Percentiles rank a stretch among this genome's conserved stretches.
Evolutionary conservation across 2,888 invertebrate species (phyloP).

Genomic region (Conistra vaccinii): DNA sequence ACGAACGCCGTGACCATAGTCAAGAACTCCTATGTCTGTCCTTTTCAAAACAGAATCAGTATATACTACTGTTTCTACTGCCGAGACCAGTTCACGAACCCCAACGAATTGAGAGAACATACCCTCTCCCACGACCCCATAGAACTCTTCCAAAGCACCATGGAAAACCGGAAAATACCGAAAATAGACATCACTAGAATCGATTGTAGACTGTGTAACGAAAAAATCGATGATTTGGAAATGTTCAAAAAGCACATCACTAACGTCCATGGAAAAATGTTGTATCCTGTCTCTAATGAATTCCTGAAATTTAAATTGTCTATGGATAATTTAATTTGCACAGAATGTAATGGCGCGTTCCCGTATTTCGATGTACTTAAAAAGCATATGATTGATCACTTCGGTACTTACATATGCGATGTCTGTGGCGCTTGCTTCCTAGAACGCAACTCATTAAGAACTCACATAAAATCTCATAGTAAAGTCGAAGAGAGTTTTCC

Average conservation of each 20-base stretch:
- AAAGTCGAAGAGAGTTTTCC: constrained; percentile 86
- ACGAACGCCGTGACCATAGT: constrained; percentile 81
- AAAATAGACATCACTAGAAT: constrained; percentile 86
- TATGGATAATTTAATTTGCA: constrained; percentile 79
- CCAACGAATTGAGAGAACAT: constrained; percentile 81
- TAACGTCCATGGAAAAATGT: constrained; percentile 70
- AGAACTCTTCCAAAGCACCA: constrained; percentile 76
- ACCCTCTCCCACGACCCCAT: constrained; percentile 82
- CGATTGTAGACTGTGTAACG: constrained; percentile 82
- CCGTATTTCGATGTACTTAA: constrained; percentile 83
- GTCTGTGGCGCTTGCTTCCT: constrained; percentile 87
- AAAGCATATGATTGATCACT: constrained; percentile 85
- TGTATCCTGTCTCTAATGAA: constrained; percentile 80
- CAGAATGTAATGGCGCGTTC: constrained; percentile 81
- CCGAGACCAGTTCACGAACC: constrained; percentile 84
- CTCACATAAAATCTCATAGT: constrained; percentile 84
- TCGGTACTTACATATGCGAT: constrained; percentile 84
- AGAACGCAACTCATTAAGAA: constrained; percentile 84
- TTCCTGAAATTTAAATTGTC: constrained; percentile 83
- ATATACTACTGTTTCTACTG: constrained; percentile 87
- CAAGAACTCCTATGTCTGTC: constrained; percentile 82
- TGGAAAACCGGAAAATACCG: constrained; percentile 83
- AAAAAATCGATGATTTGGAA: constrained; percentile 81
- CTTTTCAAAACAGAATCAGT: constrained; percentile 73
- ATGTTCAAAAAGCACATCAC: constrained; percentile 78